Evolutionary conservation across 2,888 invertebrate genomes (phyloP).

Genomic region (Lamproptera curius): DNA sequence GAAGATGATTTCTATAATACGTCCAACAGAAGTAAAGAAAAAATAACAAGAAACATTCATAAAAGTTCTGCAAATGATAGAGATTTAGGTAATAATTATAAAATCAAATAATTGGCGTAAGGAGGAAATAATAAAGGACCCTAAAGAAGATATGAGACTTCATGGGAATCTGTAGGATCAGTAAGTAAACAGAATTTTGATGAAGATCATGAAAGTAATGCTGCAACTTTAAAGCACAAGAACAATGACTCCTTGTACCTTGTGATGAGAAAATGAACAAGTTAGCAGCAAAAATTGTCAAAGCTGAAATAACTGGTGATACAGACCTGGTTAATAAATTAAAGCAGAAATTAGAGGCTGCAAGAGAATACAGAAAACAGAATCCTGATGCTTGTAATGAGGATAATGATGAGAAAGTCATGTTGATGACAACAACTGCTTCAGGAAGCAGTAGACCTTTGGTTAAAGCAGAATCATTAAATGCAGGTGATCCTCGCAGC

Average conservation of each 20-base stretch:
- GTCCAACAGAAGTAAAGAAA: conserved; percentile 25
- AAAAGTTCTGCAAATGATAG: conserved; percentile 1
- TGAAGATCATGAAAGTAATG: conserved; percentile 14
- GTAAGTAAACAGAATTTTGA: conserved; percentile 20
- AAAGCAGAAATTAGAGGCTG: conserved; percentile 85
- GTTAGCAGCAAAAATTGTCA: conserved; percentile 92
- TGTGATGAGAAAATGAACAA: conserved; percentile 92
- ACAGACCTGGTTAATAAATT: conserved; percentile 82
- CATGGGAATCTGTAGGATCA: neutral
- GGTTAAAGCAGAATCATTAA: conserved; percentile 39
- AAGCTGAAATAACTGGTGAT: conserved; percentile 96
- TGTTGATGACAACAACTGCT: conserved; percentile 83
- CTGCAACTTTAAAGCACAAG: conserved; percentile 23
- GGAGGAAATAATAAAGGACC: conserved; percentile 20
- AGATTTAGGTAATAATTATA: conserved; percentile 22
- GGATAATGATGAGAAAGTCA: conserved; percentile 72
- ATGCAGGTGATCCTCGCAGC: conserved; percentile 57
- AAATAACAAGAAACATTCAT: conserved; percentile 13
- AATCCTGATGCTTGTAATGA: conserved; percentile 50
- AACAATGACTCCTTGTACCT: conserved; percentile 55
- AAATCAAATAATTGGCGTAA: conserved; percentile 29
- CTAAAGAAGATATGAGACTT: conserved; percentile 12
- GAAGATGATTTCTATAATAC: conserved; percentile 47
- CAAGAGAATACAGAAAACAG: conserved; percentile 75
- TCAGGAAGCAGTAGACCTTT: conserved; percentile 85